phyloP scores from a whole-genome alignment of 2,888 invertebrate species.

The Diaprepes abbreviatus region DNA sequence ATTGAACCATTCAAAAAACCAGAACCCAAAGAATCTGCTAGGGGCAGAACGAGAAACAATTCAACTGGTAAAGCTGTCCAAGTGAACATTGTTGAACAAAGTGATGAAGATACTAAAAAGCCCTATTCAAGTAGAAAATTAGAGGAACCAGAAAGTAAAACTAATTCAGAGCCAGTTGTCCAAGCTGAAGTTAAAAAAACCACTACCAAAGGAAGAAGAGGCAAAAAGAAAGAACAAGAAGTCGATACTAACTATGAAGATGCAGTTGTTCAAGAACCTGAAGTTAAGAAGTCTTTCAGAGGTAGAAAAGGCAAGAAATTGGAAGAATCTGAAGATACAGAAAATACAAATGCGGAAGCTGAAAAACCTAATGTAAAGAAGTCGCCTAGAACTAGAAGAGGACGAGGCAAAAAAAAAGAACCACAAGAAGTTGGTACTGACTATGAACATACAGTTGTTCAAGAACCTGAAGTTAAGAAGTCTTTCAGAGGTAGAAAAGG shows the following conservation, averaged over 20 bases:
- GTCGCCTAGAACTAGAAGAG: no score
- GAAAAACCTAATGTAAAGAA: background rate
- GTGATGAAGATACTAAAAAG: background rate
- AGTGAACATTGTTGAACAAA: background rate
- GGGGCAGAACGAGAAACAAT: no score
- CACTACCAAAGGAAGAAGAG: background rate
- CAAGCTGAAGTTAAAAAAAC: background rate
- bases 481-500: background rate
- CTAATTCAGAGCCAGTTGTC: background rate
- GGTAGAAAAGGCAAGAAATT: background rate
- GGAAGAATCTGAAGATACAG: no score
- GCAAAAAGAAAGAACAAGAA: conserved; percentile 19
- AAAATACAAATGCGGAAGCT: background rate
- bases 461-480: background rate
- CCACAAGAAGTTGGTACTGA: no score
- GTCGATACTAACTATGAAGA: background rate
- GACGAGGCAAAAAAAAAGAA: no score
- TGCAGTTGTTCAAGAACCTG: background rate
- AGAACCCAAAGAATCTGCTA: no score
- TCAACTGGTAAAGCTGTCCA: background rate
- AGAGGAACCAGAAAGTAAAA: background rate
- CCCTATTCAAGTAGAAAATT: conserved; percentile 18
- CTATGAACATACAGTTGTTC: no score
- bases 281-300: background rate
- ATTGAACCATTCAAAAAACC: no score